These are phyloP conservation scores for Micropoecilia bifurca DNA, from an alignment of 2,797 vertebrate species.

Conservation along the genomic window DNA sequence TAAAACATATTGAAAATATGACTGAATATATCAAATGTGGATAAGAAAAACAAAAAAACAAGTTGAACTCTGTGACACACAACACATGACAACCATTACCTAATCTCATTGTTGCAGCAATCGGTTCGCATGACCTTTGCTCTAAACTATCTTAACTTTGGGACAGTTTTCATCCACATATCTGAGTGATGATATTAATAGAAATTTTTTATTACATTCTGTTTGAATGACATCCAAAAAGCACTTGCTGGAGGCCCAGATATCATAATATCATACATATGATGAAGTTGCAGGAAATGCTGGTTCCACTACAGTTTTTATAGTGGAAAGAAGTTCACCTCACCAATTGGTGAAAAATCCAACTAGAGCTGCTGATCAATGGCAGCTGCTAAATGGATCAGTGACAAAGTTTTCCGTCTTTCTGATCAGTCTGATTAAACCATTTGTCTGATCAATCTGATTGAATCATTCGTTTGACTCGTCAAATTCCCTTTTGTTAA, in stretches of 20 bases:
- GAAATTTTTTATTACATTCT: neutral
- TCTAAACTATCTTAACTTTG: neutral
- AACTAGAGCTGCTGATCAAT: neutral
- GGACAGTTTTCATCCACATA: neutral
- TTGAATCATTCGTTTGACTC: neutral
- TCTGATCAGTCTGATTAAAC: neutral
- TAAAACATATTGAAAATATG: neutral
- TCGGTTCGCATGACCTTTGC: neutral
- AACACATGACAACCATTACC: neutral
- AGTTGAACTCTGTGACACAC: neutral
- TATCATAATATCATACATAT: constrained; percentile 47
- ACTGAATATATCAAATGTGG: neutral
- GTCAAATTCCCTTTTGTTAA: neutral
- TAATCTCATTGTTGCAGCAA: neutral
- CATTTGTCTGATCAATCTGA: neutral
- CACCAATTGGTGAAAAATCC: neutral
- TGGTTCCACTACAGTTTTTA: neutral
- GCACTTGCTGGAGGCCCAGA: no score
- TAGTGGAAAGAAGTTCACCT: neutral
- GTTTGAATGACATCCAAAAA: neutral
- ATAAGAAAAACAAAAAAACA: neutral
- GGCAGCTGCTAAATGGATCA: neutral
- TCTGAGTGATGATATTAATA: neutral
- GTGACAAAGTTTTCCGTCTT: neutral
- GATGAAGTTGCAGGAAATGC: constrained; percentile 30